These are phyloP conservation scores for Notothenia coriiceps DNA, from an alignment of 2,113 vertebrate species.

Conservation along the genomic window DNA sequence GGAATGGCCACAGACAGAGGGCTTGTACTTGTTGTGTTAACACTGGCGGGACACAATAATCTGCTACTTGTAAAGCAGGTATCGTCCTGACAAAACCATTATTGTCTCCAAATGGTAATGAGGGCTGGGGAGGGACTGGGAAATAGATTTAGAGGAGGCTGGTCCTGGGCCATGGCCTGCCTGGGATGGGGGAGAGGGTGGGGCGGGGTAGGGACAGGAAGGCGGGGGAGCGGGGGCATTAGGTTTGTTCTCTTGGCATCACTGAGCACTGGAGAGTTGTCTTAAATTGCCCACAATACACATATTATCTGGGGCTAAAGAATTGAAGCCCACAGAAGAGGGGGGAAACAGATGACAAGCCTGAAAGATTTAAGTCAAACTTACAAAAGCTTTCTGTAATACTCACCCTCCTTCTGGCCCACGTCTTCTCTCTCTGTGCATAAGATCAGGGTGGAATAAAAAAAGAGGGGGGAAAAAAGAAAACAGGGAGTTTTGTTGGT, in stretches of 20 bases:
- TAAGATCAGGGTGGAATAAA: conserved; percentile 65
- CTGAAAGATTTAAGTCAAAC: conserved; percentile 88
- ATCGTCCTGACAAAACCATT: conserved; percentile 90
- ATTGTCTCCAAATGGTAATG: conserved; percentile 88
- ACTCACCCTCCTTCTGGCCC: conserved; percentile 62
- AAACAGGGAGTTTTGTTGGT: conserved; percentile 89
- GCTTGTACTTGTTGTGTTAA: conserved; percentile 87
- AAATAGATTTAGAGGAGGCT: conserved; percentile 89
- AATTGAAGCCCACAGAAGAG: conserved; percentile 73
- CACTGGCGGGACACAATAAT: conserved; percentile 89
- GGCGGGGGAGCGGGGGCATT: conserved; percentile 72
- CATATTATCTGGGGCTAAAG: conserved; percentile 91
- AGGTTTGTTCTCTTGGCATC: conserved; percentile 85
- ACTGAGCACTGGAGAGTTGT: conserved; percentile 88
- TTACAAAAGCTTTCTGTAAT: conserved; percentile 89
- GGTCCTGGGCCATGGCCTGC: conserved; percentile 72
- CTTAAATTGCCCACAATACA: conserved; percentile 93
- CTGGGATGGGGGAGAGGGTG: conserved; percentile 55
- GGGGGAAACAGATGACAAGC: conserved; percentile 88
- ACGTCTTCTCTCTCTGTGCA: conserved; percentile 65
- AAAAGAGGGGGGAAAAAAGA: conserved; percentile 77
- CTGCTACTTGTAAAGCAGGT: conserved; percentile 93
- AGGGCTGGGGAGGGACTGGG: conserved; percentile 84
- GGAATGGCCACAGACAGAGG: conserved; percentile 85
- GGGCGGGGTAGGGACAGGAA: conserved; percentile 46